phyloP scores from a whole-genome alignment of 1,140 invertebrate species.

The Zaprionus vittiger region DNA sequence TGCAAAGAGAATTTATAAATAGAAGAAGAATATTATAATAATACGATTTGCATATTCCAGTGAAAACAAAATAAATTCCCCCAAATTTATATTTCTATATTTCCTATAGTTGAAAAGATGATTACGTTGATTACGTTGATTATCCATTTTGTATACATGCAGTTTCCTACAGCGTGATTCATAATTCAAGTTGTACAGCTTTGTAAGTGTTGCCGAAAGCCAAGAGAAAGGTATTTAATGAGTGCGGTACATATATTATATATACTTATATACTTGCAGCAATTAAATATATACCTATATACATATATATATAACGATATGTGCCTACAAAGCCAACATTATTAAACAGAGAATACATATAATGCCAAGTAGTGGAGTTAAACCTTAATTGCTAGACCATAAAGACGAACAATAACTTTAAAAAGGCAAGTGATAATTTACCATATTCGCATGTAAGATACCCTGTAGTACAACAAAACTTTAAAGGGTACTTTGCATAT shows the following conservation, averaged over 20 bases:
- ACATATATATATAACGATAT: too few relatives aligned
- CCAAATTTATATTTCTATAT: too few relatives aligned
- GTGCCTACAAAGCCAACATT: not conserved
- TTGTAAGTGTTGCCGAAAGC: constrained; percentile 1
- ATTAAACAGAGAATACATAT: constrained; percentile 15
- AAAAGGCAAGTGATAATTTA: not conserved
- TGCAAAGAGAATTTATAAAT: constrained; percentile 82
- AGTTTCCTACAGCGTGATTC: not conserved
- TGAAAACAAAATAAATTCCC: not conserved
- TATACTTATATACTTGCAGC: not conserved
- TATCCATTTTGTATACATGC: not conserved
- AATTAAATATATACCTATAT: constrained; percentile 13
- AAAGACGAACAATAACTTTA: constrained; percentile 14
- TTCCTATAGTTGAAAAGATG: not conserved
- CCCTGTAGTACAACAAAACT: not conserved
- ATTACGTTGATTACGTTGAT: not conserved
- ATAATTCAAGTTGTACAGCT: not conserved
- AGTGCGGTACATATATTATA: constrained; percentile 1
- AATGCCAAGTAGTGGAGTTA: constrained; percentile 12
- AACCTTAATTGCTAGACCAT: constrained; percentile 25
- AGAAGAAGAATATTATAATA: constrained; percentile 4
- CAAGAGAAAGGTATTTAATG: constrained; percentile 4
- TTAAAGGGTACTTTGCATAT: too few relatives aligned
- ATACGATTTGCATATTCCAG: not conserved
- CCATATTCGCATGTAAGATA: not conserved